Conservation (phyloP, 2,888 invertebrate genomes). For the Gari tellinella region DNA sequence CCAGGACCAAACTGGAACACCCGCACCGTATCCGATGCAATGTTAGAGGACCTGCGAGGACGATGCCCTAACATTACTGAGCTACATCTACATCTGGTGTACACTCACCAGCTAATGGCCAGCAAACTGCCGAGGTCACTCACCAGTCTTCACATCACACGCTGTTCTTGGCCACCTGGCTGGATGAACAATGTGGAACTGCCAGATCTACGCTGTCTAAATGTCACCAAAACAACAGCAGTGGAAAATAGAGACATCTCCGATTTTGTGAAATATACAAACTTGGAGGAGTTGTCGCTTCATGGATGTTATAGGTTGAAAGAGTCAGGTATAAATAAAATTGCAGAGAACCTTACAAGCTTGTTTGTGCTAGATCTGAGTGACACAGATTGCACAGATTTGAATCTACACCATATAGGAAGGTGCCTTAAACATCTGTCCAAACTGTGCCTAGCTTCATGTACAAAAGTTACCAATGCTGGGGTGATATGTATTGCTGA, state of each 20-base stretch:
- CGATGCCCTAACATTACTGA: conserved; percentile 75
- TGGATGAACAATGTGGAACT: conserved; percentile 69
- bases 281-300: conserved; percentile 63
- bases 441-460: conserved; percentile 59
- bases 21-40: conserved; percentile 73
- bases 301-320: conserved; percentile 69
- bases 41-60: conserved; percentile 73
- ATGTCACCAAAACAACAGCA: conserved; percentile 59
- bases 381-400: conserved; percentile 58
- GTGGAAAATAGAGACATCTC: conserved; percentile 67
- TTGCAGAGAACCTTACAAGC: conserved; percentile 56
- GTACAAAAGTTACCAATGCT: conserved; percentile 55
- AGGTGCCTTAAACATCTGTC: conserved; percentile 59
- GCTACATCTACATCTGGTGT: conserved; percentile 65
- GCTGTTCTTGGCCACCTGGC: conserved; percentile 67
- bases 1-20: conserved; percentile 65
- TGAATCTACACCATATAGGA: conserved; percentile 71
- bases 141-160: conserved; percentile 55
- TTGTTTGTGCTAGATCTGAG: conserved; percentile 62
- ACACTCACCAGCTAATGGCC: conserved; percentile 62
- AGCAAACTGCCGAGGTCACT: conserved; percentile 65
- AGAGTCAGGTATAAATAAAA: conserved; percentile 56
- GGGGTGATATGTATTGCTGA: conserved; percentile 56
- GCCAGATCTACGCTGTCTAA: conserved; percentile 61
- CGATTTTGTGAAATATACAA: conserved; percentile 59